A percentile compares a stretch with the other conserved stretches of the same genome.
Evolutionary conservation across 2,888 invertebrate species (phyloP).

Genomic region (Diploptera punctata): DNA sequence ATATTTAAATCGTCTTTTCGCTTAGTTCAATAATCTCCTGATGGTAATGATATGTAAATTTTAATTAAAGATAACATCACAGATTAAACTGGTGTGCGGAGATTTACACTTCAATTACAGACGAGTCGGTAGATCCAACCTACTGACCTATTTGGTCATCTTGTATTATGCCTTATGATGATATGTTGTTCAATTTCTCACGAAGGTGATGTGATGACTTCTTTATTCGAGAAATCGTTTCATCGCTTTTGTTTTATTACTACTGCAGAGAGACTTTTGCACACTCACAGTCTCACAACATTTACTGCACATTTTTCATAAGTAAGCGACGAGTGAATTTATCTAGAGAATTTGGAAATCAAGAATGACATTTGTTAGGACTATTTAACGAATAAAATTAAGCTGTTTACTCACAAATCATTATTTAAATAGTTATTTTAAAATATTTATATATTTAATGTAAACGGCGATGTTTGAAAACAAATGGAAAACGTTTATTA

Average conservation of each 20-base stretch:
- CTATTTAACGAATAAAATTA: too few species aligned
- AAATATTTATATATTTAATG: too few species aligned
- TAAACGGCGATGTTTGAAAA: too few species aligned
- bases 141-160: constrained; percentile 4
- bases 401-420: too few species aligned
- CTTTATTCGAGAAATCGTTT: constrained; percentile 1
- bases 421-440: too few species aligned
- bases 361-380: too few species aligned
- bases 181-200: too few species aligned
- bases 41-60: not conserved
- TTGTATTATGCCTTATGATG: too few species aligned
- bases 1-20: not conserved
- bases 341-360: too few species aligned
- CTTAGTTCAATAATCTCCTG: too few species aligned
- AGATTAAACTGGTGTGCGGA: not conserved
- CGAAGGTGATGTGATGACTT: not conserved
- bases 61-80: constrained; percentile 1
- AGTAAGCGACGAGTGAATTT: too few species aligned
- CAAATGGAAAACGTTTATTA: too few species aligned
- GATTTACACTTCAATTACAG: not conserved
- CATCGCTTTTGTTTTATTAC: not conserved
- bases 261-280: not conserved
- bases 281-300: not conserved
- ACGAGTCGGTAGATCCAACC: not conserved
- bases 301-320: not conserved